A percentile compares a stretch with the other conserved stretches of the same genome.
These are phyloP conservation scores for Dryobotodes eremita DNA, from an alignment of 2,888 invertebrate genomes.

Conservation along the genomic window DNA sequence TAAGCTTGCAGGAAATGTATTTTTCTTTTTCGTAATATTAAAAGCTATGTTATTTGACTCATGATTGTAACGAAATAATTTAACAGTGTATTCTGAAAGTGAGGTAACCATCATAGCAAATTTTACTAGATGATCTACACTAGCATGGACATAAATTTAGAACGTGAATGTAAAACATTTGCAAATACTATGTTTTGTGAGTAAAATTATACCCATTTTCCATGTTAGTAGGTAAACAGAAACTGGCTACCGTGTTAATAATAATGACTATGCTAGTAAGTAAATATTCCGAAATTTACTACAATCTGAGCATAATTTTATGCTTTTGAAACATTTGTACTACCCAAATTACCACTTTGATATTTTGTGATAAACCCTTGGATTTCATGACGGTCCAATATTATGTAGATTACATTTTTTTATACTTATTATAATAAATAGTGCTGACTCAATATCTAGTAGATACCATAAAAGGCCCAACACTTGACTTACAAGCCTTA, in stretches of 20 bases:
- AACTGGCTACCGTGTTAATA: neutral
- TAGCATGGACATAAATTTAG: neutral
- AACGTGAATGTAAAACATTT: neutral
- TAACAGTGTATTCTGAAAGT: neutral
- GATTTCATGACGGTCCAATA: conserved; percentile 2
- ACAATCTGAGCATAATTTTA: neutral
- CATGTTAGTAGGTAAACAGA: conserved; percentile 17
- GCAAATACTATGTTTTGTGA: conserved; percentile 13
- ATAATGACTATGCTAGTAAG: neutral
- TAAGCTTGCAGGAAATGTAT: too few relatives aligned
- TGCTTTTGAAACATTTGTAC: conserved; percentile 11
- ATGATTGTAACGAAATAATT: neutral
- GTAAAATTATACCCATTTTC: conserved; percentile 19
- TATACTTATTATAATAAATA: conserved; percentile 19
- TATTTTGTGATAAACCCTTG: conserved; percentile 3
- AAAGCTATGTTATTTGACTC: neutral
- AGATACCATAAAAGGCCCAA: conserved; percentile 33
- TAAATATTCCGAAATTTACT: neutral
- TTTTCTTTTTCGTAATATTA: too few relatives aligned
- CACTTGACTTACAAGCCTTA: conserved; percentile 30
- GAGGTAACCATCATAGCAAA: neutral
- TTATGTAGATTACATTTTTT: conserved; percentile 10
- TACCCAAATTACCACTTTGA: neutral
- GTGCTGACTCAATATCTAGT: conserved; percentile 33
- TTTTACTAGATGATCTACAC: conserved; percentile 13